phyloP scores from a whole-genome alignment of 2,113 vertebrate species.

The Bos indicus region DNA sequence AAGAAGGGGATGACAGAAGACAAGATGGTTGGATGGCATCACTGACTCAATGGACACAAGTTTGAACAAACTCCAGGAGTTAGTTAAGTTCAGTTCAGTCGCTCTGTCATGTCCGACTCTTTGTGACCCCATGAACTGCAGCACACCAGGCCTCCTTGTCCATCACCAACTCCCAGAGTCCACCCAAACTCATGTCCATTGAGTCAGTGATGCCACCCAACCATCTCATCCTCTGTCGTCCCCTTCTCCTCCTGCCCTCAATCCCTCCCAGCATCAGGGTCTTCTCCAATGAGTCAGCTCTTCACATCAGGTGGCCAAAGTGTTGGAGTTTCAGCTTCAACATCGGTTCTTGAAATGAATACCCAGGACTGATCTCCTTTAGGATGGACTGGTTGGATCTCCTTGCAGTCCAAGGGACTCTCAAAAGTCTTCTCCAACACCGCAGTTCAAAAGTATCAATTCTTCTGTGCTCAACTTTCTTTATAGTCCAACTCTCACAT shows the following conservation, averaged over 20 bases:
- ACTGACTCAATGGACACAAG: background rate
- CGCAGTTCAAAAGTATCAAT: background rate
- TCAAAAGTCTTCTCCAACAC: background rate
- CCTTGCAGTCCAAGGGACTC: background rate
- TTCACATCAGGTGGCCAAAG: accelerated
- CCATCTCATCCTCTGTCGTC: background rate
- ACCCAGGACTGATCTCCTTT: background rate
- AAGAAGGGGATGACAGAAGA: background rate
- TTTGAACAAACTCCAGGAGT: background rate
- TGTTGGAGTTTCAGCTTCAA: background rate
- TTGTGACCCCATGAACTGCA: background rate
- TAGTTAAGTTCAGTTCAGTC: background rate
- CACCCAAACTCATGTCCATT: background rate
- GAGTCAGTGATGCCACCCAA: background rate
- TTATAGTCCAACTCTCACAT: background rate
- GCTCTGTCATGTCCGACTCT: background rate
- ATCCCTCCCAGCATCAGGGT: accelerated
- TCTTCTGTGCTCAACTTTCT: background rate
- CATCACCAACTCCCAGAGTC: background rate
- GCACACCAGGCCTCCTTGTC: background rate
- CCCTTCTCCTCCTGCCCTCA: background rate
- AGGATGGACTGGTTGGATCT: background rate
- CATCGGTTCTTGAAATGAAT: background rate
- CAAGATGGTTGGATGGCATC: background rate
- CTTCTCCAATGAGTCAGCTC: background rate